These are phyloP conservation scores for Leptobrachium leishanense DNA, from an alignment of 2,113 vertebrate species.

Conservation along the genomic window DNA sequence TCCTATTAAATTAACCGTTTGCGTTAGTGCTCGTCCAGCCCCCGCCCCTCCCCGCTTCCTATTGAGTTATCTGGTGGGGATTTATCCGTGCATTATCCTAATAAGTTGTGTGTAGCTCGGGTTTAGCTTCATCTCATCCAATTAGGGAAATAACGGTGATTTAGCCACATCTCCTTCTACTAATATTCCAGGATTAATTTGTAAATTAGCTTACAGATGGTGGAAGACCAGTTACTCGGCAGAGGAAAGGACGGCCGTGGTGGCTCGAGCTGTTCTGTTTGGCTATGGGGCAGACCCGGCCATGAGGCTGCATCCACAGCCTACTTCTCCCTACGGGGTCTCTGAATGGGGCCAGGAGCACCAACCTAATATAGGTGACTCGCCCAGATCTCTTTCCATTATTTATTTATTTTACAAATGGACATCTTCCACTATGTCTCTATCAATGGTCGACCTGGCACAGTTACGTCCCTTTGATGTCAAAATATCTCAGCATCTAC, in stretches of 20 bases:
- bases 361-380: too few relatives aligned
- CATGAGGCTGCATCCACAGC: too few relatives aligned
- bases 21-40: background rate
- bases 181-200: slow-evolving; percentile 8
- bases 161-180: background rate
- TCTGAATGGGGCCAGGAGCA: too few relatives aligned
- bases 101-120: slow-evolving; percentile 1
- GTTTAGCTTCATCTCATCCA: slow-evolving; percentile 4
- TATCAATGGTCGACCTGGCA: too few relatives aligned
- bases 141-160: background rate
- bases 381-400: too few relatives aligned
- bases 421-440: too few relatives aligned
- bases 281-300: too few relatives aligned
- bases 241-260: background rate
- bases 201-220: background rate
- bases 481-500: too few relatives aligned
- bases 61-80: slow-evolving; percentile 3
- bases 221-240: background rate
- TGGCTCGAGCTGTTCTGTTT: too few relatives aligned
- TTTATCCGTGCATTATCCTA: slow-evolving; percentile 5
- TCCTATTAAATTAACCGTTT: background rate
- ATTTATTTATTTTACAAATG: too few relatives aligned
- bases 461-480: too few relatives aligned
- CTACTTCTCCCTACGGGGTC: too few relatives aligned
- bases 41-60: background rate